Evolutionary conservation across 2,888 invertebrate genomes (phyloP).

Genomic region (Cistogaster globosa): DNA sequence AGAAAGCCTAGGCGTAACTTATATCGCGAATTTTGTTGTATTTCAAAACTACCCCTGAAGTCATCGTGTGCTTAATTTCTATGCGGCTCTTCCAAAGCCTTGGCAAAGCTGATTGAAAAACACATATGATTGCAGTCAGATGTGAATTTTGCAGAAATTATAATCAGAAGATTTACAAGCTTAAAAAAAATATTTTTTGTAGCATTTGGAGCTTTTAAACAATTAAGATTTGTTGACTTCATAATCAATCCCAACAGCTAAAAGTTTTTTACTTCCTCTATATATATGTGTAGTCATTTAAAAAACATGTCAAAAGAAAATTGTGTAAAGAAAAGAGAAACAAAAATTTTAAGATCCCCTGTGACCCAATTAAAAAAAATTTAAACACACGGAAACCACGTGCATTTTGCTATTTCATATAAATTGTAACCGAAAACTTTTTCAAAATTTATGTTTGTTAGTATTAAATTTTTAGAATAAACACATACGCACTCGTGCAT

Average conservation of each 20-base stretch:
- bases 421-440: neutral
- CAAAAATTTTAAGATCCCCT: slow-evolving; percentile 42
- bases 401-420: slow-evolving; percentile 20
- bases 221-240: too few relatives aligned
- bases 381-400: slow-evolving; percentile 47
- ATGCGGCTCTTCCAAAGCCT: too few relatives aligned
- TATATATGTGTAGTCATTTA: slow-evolving; percentile 34
- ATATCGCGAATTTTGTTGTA: too few relatives aligned
- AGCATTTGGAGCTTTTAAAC: too few relatives aligned
- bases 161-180: too few relatives aligned
- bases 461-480: neutral
- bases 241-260: neutral
- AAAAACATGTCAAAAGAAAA: slow-evolving; percentile 28
- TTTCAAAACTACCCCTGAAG: too few relatives aligned
- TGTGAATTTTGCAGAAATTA: too few relatives aligned
- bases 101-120: too few relatives aligned
- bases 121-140: too few relatives aligned
- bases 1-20: too few relatives aligned
- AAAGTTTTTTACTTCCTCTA: neutral
- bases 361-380: slow-evolving; percentile 57
- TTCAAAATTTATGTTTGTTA: slow-evolving; percentile 1
- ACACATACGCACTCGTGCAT: neutral
- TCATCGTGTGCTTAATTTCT: too few relatives aligned
- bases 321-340: slow-evolving; percentile 17
- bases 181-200: too few relatives aligned